A percentile compares a stretch with the other conserved stretches of the same genome.
These are phyloP conservation scores for Indicator maculatus DNA, from an alignment of 2,113 vertebrate species.

Conservation along the genomic window DNA sequence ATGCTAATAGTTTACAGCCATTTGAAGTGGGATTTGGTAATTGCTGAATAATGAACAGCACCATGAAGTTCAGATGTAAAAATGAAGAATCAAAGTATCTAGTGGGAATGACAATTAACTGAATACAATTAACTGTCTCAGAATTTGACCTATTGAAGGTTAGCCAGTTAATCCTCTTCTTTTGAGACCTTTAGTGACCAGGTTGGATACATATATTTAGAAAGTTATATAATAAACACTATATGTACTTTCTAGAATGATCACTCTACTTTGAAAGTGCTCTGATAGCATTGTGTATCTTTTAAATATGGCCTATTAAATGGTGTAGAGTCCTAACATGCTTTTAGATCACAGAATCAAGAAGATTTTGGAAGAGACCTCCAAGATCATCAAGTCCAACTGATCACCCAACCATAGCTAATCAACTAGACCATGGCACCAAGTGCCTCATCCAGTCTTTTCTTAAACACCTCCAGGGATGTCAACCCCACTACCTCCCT, in stretches of 20 bases:
- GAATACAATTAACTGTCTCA: not conserved
- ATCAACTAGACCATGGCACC: no score
- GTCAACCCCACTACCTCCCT: no score
- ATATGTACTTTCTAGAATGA: no score
- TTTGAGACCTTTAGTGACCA: not conserved
- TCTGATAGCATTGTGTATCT: not conserved
- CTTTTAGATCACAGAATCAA: no score
- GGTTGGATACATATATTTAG: no score
- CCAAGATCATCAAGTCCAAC: no score
- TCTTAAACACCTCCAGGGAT: no score
- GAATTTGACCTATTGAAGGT: fast-evolving
- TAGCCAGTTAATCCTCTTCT: not conserved
- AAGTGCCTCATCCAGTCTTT: no score
- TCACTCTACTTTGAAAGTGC: not conserved
- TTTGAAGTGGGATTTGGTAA: not conserved
- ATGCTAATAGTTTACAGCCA: not conserved
- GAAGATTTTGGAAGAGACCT: no score
- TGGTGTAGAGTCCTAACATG: not conserved
- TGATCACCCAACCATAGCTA: no score
- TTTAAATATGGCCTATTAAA: not conserved
- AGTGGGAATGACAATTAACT: not conserved
- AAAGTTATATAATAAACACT: not conserved
- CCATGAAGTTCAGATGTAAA: not conserved
- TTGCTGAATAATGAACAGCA: not conserved
- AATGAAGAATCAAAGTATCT: not conserved